Evolutionary conservation across 2,113 vertebrate genomes (phyloP).

Genomic region (Manacus vitellinus): DNA sequence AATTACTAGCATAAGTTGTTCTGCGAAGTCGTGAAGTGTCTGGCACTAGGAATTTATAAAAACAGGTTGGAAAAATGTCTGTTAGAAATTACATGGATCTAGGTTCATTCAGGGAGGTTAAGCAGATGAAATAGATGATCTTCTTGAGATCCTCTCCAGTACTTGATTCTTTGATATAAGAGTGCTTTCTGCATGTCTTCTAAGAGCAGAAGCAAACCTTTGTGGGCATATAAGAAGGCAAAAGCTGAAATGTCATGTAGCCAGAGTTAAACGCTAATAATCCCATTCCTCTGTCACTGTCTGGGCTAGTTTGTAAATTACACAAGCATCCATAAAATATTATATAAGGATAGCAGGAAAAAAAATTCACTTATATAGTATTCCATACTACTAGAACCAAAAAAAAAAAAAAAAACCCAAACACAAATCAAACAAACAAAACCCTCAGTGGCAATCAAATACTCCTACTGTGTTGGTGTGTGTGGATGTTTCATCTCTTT

Average conservation of each 20-base stretch:
- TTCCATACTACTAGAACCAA: neutral
- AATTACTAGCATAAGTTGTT: neutral
- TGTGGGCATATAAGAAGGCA: neutral
- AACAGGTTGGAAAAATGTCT: neutral
- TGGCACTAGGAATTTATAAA: neutral
- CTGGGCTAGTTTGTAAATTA: neutral
- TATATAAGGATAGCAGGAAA: neutral
- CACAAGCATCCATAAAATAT: neutral
- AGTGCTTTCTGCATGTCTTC: neutral
- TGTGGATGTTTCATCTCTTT: neutral
- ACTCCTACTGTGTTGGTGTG: neutral
- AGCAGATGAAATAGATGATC: neutral
- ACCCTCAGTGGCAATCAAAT: neutral
- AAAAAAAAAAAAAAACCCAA: neutral
- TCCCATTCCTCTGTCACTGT: neutral
- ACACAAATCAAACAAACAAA: neutral
- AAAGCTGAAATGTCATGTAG: neutral
- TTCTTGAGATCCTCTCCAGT: neutral
- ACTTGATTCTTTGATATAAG: neutral
- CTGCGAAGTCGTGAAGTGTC: neutral
- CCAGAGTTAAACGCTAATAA: neutral
- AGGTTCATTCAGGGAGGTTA: neutral
- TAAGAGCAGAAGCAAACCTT: neutral
- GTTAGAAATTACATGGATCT: neutral
- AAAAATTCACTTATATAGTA: neutral